Conservation (phyloP, 1,140 invertebrate species). For the Macrosteles quadrilineatus region DNA sequence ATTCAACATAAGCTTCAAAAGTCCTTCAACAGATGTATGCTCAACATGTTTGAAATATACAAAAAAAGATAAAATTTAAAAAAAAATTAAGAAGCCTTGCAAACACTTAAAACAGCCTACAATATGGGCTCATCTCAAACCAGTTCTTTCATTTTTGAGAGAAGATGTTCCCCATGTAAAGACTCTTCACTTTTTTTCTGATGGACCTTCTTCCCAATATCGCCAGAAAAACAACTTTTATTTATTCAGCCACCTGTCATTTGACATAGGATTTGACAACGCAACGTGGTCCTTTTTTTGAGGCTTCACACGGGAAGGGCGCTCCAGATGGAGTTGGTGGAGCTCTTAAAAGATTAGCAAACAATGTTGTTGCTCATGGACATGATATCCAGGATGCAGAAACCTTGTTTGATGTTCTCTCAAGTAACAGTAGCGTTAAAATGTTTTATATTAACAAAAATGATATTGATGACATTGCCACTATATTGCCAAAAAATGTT, state of each 20-base stretch:
- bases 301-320: slow-evolving; percentile 53
- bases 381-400: slow-evolving; percentile 41
- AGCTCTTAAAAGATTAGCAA: slow-evolving; percentile 50
- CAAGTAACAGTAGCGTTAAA: neutral
- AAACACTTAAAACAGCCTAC: slow-evolving; percentile 36
- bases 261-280: slow-evolving; percentile 38
- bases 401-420: slow-evolving; percentile 20
- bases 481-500: neutral
- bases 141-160: neutral
- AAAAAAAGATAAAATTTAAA: slow-evolving; percentile 35
- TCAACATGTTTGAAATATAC: slow-evolving; percentile 36
- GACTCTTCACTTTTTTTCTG: slow-evolving; percentile 37
- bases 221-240: slow-evolving; percentile 29
- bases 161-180: slow-evolving; percentile 15
- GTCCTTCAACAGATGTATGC: slow-evolving; percentile 38
- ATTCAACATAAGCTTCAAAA: slow-evolving; percentile 40
- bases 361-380: slow-evolving; percentile 44
- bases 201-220: slow-evolving; percentile 38
- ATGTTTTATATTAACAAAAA: slow-evolving; percentile 3
- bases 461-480: neutral
- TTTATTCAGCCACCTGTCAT: slow-evolving; percentile 9
- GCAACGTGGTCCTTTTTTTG: slow-evolving; percentile 50
- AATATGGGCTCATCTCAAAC: slow-evolving; percentile 40
- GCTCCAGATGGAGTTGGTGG: no score
- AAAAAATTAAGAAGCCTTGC: slow-evolving; percentile 33